Evolutionary conservation across 2,888 invertebrate genomes (phyloP).

Genomic region (Diogma glabrata): DNA sequence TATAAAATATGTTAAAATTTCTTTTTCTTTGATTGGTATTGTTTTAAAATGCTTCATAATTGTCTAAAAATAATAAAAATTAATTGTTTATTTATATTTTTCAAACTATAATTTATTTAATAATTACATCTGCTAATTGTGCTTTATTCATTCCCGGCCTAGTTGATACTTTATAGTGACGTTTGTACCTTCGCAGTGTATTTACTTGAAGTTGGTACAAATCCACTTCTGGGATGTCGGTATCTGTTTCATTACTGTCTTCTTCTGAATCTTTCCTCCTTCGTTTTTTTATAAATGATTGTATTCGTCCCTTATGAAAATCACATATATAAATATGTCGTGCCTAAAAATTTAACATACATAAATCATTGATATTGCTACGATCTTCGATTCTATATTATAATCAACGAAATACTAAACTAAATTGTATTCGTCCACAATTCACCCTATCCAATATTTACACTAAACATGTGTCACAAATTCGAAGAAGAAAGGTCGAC

Average conservation of each 20-base stretch:
- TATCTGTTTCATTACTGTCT: constrained; percentile 88
- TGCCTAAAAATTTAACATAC: constrained; percentile 46
- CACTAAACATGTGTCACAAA: too few species aligned
- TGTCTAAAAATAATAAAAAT: constrained; percentile 55
- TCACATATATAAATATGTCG: constrained; percentile 95
- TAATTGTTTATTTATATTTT: neutral
- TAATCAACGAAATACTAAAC: too few species aligned
- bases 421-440: too few species aligned
- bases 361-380: neutral
- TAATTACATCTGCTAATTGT: constrained; percentile 84
- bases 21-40: constrained; percentile 89
- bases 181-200: constrained; percentile 86
- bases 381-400: neutral
- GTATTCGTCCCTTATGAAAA: constrained; percentile 90
- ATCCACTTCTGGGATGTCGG: constrained; percentile 85
- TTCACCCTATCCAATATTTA: too few species aligned
- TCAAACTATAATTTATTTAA: neutral
- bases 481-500: too few species aligned
- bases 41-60: constrained; percentile 92
- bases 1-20: constrained; percentile 87
- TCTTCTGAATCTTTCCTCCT: constrained; percentile 88
- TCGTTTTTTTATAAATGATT: constrained; percentile 86
- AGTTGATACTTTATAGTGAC: constrained; percentile 84
- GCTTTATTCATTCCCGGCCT: constrained; percentile 89
- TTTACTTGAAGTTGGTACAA: constrained; percentile 87